Evolutionary conservation across 2,113 vertebrate genomes (phyloP).

Genomic region (Sinocyclocheilus grahami): DNA sequence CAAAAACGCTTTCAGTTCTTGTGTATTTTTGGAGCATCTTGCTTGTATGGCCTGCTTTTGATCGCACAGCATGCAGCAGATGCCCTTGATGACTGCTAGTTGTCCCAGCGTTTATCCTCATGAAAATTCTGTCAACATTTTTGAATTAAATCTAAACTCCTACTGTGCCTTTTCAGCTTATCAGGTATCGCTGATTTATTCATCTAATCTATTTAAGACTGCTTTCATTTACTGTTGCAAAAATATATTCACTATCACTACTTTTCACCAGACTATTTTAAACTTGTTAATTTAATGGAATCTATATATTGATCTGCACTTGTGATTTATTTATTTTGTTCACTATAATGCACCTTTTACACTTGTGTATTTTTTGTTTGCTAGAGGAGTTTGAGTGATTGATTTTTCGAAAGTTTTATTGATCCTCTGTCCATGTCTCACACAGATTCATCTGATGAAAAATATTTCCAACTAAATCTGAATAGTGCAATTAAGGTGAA

Average conservation of each 20-base stretch:
- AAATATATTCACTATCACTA: not conserved
- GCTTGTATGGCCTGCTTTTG: conserved; percentile 25
- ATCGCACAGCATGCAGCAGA: conserved; percentile 6
- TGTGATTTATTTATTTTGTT: not conserved
- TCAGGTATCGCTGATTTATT: not conserved
- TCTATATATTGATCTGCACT: not conserved
- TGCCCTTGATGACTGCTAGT: conserved; percentile 6
- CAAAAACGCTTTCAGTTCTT: not conserved
- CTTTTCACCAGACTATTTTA: not conserved
- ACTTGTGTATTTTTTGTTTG: not conserved
- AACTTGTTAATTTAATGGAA: not conserved
- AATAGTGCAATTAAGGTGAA: not conserved
- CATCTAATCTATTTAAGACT: not conserved
- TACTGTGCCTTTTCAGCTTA: not conserved
- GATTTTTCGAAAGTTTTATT: conserved; percentile 6
- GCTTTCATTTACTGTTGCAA: not conserved
- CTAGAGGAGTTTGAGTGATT: not conserved
- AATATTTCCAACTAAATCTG: not conserved
- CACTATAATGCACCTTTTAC: not conserved
- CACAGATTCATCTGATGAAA: not conserved
- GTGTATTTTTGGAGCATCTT: conserved; percentile 9
- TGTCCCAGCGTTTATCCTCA: not conserved
- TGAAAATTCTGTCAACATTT: not conserved
- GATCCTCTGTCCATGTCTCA: not conserved
- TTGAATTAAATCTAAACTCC: not conserved